Percentiles rank a stretch among this genome's conserved stretches.
These are phyloP conservation scores for Babylonia areolata DNA, from an alignment of 1,140 invertebrate genomes.

Conservation along the genomic window DNA sequence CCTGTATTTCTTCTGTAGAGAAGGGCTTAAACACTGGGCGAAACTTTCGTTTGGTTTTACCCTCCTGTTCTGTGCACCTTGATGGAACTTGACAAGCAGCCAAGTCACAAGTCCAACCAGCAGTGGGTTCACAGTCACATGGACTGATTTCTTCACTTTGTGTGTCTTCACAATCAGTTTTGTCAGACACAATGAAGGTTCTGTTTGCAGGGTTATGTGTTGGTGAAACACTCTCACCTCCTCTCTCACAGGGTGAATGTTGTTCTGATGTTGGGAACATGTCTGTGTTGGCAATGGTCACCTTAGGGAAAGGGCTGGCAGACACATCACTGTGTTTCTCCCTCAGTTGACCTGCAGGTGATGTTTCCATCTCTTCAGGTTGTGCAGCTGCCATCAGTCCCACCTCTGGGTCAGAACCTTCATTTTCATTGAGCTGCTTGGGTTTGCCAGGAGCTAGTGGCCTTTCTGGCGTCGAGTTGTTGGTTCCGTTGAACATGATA, in stretches of 20 bases:
- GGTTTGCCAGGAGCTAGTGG: no score
- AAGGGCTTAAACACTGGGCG: background rate
- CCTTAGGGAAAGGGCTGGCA: no score
- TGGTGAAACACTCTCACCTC: background rate
- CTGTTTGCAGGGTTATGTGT: background rate
- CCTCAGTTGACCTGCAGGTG: background rate
- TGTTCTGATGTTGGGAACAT: background rate
- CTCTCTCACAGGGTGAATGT: background rate
- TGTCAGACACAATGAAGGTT: background rate
- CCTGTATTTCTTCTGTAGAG: background rate
- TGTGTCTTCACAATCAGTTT: background rate
- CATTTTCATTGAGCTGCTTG: no score
- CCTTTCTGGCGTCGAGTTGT: background rate
- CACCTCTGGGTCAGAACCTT: background rate
- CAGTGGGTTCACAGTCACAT: background rate
- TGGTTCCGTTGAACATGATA: background rate
- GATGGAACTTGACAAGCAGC: background rate
- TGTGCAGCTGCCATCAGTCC: background rate
- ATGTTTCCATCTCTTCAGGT: background rate
- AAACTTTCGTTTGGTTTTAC: background rate
- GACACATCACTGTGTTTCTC: background rate
- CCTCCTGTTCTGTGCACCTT: background rate
- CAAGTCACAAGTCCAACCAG: no score
- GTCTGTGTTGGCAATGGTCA: background rate
- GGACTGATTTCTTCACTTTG: background rate